A percentile compares a stretch with the other conserved stretches of the same genome.
These are phyloP conservation scores for Lithobates pipiens DNA, from an alignment of 2,797 vertebrate genomes.

Conservation along the genomic window DNA sequence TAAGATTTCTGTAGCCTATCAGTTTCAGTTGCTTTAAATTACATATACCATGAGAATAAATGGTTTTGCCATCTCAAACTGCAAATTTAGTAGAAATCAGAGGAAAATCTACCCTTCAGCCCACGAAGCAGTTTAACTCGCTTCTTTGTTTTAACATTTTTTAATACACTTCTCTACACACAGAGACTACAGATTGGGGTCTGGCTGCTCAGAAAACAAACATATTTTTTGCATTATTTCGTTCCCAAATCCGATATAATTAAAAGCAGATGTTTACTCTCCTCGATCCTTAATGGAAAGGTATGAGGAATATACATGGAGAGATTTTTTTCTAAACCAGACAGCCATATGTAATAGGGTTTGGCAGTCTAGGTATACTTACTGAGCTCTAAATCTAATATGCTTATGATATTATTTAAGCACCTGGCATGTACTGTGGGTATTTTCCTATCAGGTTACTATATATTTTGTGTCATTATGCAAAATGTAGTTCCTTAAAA, in stretches of 20 bases:
- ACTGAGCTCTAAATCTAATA: neutral
- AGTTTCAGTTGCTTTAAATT: slow-evolving; percentile 88
- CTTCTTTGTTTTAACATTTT: slow-evolving; percentile 71
- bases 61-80: slow-evolving; percentile 49
- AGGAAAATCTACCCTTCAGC: slow-evolving; percentile 76
- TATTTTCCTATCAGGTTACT: slow-evolving; percentile 17
- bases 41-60: slow-evolving; percentile 87
- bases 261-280: slow-evolving; percentile 80
- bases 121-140: slow-evolving; percentile 68
- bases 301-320: slow-evolving; percentile 71
- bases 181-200: slow-evolving; percentile 72
- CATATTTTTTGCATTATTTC: slow-evolving; percentile 84
- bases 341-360: slow-evolving; percentile 49
- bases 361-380: slow-evolving; percentile 54
- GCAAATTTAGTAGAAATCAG: slow-evolving; percentile 80
- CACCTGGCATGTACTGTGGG: neutral
- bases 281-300: slow-evolving; percentile 30
- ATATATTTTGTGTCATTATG: slow-evolving; percentile 28
- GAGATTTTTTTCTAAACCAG: slow-evolving; percentile 39
- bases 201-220: slow-evolving; percentile 78
- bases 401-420: slow-evolving; percentile 42
- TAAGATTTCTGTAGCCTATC: slow-evolving; percentile 85
- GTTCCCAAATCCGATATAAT: slow-evolving; percentile 77
- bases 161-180: slow-evolving; percentile 76
- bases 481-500: neutral